phyloP scores from a whole-genome alignment of 2,113 vertebrate genomes.

The Paramisgurnus dabryanus region DNA sequence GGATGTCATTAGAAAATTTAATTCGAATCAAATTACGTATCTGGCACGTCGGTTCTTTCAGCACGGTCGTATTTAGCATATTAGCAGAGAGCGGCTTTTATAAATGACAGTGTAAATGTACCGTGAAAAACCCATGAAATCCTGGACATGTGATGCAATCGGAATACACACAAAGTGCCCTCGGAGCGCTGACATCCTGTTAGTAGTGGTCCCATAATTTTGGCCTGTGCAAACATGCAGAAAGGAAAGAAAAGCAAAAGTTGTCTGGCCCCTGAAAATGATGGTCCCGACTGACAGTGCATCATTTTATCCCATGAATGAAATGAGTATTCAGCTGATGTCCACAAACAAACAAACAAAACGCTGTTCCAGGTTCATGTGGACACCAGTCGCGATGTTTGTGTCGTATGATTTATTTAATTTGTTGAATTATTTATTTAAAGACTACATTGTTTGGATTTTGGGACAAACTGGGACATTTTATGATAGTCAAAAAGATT shows the following conservation, averaged over 20 bases:
- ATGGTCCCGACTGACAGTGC: constrained; percentile 8
- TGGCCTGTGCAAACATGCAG: constrained; percentile 16
- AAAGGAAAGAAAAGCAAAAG: constrained; percentile 36
- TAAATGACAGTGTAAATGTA: constrained; percentile 13
- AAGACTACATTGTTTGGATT: neutral
- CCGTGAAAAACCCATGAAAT: constrained; percentile 23
- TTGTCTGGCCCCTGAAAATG: constrained; percentile 29
- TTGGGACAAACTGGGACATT: too few species aligned
- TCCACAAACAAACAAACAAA: constrained; percentile 7
- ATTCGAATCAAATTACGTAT: constrained; percentile 28
- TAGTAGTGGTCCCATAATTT: neutral
- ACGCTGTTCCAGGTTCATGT: neutral
- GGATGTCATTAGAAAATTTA: constrained; percentile 35
- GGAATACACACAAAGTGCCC: constrained; percentile 11
- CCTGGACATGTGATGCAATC: constrained; percentile 27
- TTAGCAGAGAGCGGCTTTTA: constrained; percentile 22
- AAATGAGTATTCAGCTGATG: constrained; percentile 14
- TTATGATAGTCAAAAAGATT: too few species aligned
- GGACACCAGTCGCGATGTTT: neutral
- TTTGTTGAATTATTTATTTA: neutral
- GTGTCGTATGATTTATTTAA: neutral
- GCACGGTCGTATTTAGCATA: constrained; percentile 9
- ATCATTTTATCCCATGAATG: constrained; percentile 19
- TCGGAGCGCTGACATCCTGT: constrained; percentile 6
- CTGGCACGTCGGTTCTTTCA: constrained; percentile 27